Base-by-base conservation (phyloP, 1,140 invertebrate genomes). In the Coboldia fuscipes region DNA sequence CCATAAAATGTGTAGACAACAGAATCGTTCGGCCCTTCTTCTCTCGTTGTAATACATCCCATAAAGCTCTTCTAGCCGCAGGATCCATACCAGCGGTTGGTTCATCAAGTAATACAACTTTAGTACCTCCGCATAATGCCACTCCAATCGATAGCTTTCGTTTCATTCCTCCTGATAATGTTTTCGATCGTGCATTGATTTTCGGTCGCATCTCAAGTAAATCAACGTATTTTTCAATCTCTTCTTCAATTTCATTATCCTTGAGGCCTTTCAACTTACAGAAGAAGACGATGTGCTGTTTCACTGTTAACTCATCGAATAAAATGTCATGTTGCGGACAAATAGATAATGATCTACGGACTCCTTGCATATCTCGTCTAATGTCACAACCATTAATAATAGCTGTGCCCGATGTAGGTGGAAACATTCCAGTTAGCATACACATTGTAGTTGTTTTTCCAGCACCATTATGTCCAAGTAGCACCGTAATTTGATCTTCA, bases 1-100 rank as follows among this genome's bases (percentile, higher is more conserved):
- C 90, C 89, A 97, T 96, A 54, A 88, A 92, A 57, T 97, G 92
- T 9, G 92, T 97, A n/a, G 86, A 88, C 30, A 97, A 63, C 2
- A 97, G 54, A 36, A 96, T 73, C 4, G 88, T 92, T 22, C 66
- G 55, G 0, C 56, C 56, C 14, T 51, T 45, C 41, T 65, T 65
- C 41, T 70, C 66, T 31, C 46, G 47, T 41, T 68, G 53, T 24
- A 89, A 54, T 26, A 90, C 50, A 48, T 94, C 79, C 92, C 92
- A 97, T 5, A 89, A 72, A 30, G 75, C 70, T 35, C 88, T 60
- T 36, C 90, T 63, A 1, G 89, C 85, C 42, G 84, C 74, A 3
- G 92, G 88, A 64, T 98, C 93, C 66, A 97, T 82, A 30, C 90
- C 90, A 5, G 84, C 83, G 2, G 88, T 90, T 22, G 90, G 90